A percentile compares a stretch with the other conserved stretches of the same genome.
Evolutionary conservation across 2,797 vertebrate species (phyloP).

Genomic region (Distichodus sexfasciatus): DNA sequence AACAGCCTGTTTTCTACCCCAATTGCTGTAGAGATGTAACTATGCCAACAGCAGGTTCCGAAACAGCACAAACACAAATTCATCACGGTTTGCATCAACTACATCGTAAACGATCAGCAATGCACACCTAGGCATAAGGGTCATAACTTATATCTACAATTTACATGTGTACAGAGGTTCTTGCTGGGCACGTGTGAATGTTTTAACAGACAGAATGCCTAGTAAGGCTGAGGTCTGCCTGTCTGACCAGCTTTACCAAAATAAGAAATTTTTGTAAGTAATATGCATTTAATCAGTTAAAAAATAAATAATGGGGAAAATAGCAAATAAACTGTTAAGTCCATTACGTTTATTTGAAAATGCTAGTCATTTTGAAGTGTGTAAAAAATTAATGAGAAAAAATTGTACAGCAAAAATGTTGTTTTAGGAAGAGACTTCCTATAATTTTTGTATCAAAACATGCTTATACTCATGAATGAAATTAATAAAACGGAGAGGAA

Average conservation of each 20-base stretch:
- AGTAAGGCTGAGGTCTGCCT: not conserved
- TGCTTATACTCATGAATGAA: not conserved
- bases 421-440: too few relatives aligned
- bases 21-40: conserved; percentile 8
- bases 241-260: not conserved
- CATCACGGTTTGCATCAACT: conserved; percentile 3
- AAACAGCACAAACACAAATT: conserved; percentile 30
- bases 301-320: not conserved
- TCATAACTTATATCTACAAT: conserved; percentile 2
- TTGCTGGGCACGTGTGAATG: conserved; percentile 22
- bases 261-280: not conserved
- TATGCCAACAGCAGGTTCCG: conserved; percentile 14
- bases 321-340: not conserved
- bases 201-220: conserved; percentile 4
- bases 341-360: too few relatives aligned
- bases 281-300: not conserved
- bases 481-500: not conserved
- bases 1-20: conserved; percentile 15
- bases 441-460: not conserved
- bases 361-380: not conserved
- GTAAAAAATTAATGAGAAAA: not conserved
- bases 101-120: not conserved
- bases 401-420: not conserved
- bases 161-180: not conserved
- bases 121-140: conserved; percentile 17